Evolutionary conservation across 2,888 invertebrate species (phyloP).

Genomic region (Plebejus melissa): DNA sequence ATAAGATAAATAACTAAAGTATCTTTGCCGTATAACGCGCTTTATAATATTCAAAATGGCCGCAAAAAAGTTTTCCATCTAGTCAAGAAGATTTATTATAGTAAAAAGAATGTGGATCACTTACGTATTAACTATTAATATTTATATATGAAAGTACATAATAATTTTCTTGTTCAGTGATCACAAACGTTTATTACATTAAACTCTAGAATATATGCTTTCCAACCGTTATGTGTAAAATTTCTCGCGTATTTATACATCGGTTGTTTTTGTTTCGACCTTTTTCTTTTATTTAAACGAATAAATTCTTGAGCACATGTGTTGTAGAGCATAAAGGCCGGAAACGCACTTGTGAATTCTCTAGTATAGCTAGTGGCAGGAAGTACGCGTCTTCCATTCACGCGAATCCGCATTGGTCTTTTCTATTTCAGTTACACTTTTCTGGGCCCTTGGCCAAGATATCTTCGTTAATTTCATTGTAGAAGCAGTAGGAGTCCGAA

Average conservation of each 20-base stretch:
- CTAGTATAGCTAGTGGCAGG: background rate
- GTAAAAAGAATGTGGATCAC: background rate
- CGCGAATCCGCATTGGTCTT: background rate
- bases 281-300: background rate
- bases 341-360: background rate
- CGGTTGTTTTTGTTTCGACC: background rate
- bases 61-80: conserved; percentile 26
- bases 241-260: conserved; percentile 9
- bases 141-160: conserved; percentile 22
- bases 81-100: background rate
- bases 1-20: no score
- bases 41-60: conserved; percentile 30
- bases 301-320: background rate
- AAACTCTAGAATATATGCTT: background rate
- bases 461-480: no score
- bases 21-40: background rate
- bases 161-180: conserved; percentile 14
- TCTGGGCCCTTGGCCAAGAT: no score
- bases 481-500: no score
- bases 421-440: background rate
- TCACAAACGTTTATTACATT: conserved; percentile 1
- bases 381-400: background rate
- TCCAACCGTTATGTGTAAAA: conserved; percentile 9
- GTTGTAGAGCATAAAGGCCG: conserved; percentile 8
- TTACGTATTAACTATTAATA: conserved; percentile 23